Evolutionary conservation across 2,888 invertebrate species (phyloP), one percentile per base, ranked within the genome.

Genomic region (Microplitis deprimator): DNA sequence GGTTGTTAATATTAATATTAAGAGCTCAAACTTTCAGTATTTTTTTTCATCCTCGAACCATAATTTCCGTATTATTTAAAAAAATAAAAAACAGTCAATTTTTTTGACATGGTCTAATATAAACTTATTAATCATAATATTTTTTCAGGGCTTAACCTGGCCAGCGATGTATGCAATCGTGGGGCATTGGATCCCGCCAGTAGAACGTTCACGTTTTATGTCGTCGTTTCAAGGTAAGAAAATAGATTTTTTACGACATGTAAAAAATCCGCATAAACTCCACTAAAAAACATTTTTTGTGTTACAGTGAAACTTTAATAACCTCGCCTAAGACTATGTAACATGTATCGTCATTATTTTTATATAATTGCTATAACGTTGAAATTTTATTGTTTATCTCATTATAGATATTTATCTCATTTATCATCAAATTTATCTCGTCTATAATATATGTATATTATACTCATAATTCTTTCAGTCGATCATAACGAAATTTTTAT

Each of bases 141-240:
- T 73, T 75, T 79, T 87, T 75, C 81, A 93, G 92, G 94, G 94
- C 40, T 87, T 94, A 76, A 94, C 94, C 10, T 94, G 94, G 94
- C 94, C 94, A 13, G 94, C 94, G 1, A 94, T 94, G 94, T 94
- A 94, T 85, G 94, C 94, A 0, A 91, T 94, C 77, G 94, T 94
- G 40, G 94, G 94, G 4, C 93, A 92, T 83, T 94, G 94, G 94
- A 94, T 94, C 80, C 94, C 94, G 7, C 91, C 93, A n/a, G 91
- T 92, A 6, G 94, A 94, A 87, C 91, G 94, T 73, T 94, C 94
- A 73, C 91, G 94, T 76, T 94, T 94, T 86, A 94, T 94, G 94
- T 94, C 94, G 68, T 94, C 94, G 85, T 94, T 94, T 88, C 93
- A 94, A 93, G 93, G 92, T 92, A 88, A 86, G 84, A 81, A 29